These are phyloP conservation scores for Thinocorus orbignyianus DNA, from an alignment of 2,113 vertebrate genomes.

Conservation along the genomic window DNA sequence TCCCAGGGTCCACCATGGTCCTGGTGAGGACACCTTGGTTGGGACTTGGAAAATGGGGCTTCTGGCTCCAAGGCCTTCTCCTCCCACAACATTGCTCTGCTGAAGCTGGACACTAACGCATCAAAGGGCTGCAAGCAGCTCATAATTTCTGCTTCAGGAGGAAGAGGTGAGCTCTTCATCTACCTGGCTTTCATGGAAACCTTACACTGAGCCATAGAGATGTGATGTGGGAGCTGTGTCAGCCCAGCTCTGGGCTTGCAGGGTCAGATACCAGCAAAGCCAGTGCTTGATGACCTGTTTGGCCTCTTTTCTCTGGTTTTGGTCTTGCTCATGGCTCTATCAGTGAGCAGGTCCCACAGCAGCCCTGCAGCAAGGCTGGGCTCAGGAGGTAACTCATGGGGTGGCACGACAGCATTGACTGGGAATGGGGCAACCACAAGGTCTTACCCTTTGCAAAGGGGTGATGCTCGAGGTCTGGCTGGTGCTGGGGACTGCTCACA, in stretches of 20 bases:
- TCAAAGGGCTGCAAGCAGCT: not conserved
- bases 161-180: not conserved
- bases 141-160: not conserved
- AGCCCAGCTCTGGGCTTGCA: fast-evolving
- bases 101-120: not conserved
- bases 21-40: not conserved
- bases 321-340: not conserved
- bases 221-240: not conserved
- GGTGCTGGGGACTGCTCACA: not conserved
- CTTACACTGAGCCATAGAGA: fast-evolving
- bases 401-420: fast-evolving
- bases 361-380: not conserved
- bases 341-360: fast-evolving
- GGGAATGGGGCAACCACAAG: not conserved
- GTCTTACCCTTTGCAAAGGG: not conserved
- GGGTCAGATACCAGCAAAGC: not conserved
- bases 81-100: not conserved
- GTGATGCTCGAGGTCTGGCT: not conserved
- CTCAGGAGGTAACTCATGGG: fast-evolving
- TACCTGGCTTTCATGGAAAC: fast-evolving
- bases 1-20: not conserved
- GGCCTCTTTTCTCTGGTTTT: not conserved
- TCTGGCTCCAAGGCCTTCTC: not conserved
- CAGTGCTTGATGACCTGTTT: fast-evolving
- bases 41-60: not conserved